phyloP scores from a whole-genome alignment of 2,797 vertebrate genomes.

The Peromyscus nudipes region DNA sequence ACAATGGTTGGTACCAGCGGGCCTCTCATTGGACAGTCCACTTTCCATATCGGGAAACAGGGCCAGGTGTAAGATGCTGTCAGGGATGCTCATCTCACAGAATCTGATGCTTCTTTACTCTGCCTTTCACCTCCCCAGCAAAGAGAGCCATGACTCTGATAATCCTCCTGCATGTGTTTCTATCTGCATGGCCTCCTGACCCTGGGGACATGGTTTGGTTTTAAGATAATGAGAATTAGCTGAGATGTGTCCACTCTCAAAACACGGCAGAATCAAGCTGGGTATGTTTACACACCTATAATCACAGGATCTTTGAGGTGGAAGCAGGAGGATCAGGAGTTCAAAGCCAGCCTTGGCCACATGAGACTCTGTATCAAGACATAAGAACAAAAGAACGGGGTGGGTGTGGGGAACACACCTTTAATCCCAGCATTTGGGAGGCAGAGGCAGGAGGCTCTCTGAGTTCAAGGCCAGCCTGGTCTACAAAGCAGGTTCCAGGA shows the following conservation, averaged over 20 bases:
- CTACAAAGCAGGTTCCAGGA: background rate
- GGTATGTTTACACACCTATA: background rate
- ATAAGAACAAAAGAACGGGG: background rate
- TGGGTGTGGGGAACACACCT: background rate
- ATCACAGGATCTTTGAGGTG: background rate
- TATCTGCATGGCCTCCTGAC: background rate
- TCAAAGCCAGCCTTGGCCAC: background rate
- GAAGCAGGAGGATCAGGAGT: background rate
- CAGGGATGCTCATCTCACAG: fast-evolving
- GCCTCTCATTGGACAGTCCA: background rate
- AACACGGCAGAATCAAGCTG: background rate
- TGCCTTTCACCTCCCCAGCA: background rate
- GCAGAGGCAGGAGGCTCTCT: background rate
- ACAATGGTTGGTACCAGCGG: background rate
- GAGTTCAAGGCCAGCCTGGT: background rate
- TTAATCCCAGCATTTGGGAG: background rate
- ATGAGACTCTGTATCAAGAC: background rate
- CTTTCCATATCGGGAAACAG: background rate
- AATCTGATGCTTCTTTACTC: background rate
- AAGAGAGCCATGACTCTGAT: background rate
- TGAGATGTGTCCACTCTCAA: background rate
- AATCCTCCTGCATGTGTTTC: background rate
- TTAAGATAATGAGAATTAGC: background rate
- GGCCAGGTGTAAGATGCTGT: background rate
- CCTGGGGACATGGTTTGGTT: background rate